A percentile compares a stretch with the other conserved stretches of the same genome.
These are phyloP conservation scores for Pogonognathellus flavescens DNA, from an alignment of 1,140 invertebrate genomes.

Conservation along the genomic window DNA sequence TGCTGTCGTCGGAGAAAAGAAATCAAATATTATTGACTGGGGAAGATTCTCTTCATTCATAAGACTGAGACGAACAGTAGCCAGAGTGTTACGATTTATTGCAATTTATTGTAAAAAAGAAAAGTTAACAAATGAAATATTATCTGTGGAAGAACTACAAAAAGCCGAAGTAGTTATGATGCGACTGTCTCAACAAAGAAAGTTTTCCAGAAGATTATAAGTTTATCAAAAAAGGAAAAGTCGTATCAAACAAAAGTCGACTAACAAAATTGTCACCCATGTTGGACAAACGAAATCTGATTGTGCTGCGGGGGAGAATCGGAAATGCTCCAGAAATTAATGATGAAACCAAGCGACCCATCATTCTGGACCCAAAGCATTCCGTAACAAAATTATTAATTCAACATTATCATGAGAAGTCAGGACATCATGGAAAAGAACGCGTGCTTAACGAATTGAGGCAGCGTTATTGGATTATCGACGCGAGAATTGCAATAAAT, in stretches of 20 bases:
- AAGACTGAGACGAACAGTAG: neutral
- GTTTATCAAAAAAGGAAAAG: neutral
- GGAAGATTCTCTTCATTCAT: neutral
- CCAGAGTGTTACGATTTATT: neutral
- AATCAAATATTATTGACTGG: neutral
- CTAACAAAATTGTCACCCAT: neutral
- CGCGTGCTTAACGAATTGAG: conserved; percentile 39
- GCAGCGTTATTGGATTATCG: conserved; percentile 55
- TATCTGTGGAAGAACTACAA: neutral
- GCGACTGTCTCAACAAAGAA: neutral
- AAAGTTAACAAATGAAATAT: neutral
- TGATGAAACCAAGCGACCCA: neutral
- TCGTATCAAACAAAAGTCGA: neutral
- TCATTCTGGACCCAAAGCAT: conserved; percentile 35
- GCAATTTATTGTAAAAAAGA: neutral
- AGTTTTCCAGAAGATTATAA: neutral
- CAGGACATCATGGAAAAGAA: conserved; percentile 52
- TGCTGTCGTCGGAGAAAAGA: neutral
- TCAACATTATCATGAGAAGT: conserved; percentile 18
- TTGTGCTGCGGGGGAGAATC: neutral
- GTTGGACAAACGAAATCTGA: neutral
- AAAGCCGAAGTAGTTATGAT: neutral
- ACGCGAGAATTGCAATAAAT: conserved; percentile 40
- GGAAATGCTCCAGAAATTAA: neutral
- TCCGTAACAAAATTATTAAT: conserved; percentile 8